A percentile compares a stretch with the other conserved stretches of the same genome.
These are phyloP conservation scores for Erythrocebus patas DNA, from an alignment of 2,113 vertebrate species.

Conservation along the genomic window DNA sequence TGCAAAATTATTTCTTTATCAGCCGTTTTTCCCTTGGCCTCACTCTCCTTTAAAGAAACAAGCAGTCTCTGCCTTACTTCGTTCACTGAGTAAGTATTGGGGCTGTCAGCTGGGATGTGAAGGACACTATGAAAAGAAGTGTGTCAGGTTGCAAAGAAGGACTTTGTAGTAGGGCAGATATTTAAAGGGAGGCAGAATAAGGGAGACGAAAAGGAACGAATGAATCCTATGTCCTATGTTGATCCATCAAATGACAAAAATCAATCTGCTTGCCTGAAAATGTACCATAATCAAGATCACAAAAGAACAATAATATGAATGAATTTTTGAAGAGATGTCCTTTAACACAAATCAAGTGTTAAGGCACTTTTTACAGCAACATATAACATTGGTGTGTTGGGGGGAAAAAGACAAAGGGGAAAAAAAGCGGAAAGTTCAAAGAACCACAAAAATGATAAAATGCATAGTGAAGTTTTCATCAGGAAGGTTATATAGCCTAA, in stretches of 20 bases:
- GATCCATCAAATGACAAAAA: neutral
- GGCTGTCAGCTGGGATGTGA: neutral
- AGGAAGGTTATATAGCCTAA: neutral
- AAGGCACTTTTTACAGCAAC: conserved; percentile 20
- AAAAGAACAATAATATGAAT: neutral
- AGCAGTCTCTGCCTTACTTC: neutral
- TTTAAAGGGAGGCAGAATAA: neutral
- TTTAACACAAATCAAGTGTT: neutral
- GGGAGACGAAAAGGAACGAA: neutral
- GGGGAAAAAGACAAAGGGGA: neutral
- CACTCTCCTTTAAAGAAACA: neutral
- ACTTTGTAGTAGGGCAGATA: neutral
- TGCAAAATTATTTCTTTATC: neutral
- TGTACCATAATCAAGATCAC: neutral
- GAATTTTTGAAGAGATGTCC: neutral
- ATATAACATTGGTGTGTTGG: fast-evolving
- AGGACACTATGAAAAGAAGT: neutral
- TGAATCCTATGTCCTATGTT: neutral
- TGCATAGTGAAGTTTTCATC: neutral
- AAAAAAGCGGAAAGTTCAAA: neutral
- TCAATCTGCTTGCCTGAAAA: neutral
- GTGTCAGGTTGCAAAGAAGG: neutral
- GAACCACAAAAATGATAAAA: conserved; percentile 2
- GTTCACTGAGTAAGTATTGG: neutral
- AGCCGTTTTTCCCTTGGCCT: neutral